Percentiles rank a stretch among this genome's conserved stretches.
Evolutionary conservation across 2,888 invertebrate species (phyloP).

Genomic region (Hymenopus coronatus): DNA sequence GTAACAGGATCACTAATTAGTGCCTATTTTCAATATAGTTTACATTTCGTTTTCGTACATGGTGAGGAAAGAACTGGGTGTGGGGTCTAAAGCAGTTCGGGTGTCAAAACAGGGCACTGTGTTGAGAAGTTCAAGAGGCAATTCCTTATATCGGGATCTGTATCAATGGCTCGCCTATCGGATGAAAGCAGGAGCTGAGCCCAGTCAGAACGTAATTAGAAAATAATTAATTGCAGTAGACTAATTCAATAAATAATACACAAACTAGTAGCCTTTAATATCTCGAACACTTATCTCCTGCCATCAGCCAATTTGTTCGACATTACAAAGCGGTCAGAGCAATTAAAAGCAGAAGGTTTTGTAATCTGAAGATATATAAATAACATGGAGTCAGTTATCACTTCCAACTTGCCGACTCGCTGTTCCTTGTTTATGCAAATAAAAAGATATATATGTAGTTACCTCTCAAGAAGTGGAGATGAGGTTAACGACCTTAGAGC

Average conservation of each 20-base stretch:
- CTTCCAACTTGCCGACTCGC: neutral
- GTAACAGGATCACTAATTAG: too few relatives aligned
- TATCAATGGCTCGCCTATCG: neutral
- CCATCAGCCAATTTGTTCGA: slow-evolving; percentile 9
- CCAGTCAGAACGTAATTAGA: neutral
- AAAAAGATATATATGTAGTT: neutral
- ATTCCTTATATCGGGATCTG: neutral
- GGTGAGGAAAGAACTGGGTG: too few relatives aligned
- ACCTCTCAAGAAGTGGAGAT: neutral
- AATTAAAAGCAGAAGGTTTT: neutral
- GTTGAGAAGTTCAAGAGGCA: neutral
- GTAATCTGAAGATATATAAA: slow-evolving; percentile 1
- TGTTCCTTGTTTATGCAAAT: neutral
- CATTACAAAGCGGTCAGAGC: neutral
- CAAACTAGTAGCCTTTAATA: neutral
- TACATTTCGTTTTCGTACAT: too few relatives aligned
- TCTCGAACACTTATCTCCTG: neutral
- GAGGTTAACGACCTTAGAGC: neutral
- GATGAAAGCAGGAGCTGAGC: neutral
- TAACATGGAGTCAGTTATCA: neutral
- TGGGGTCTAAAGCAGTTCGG: neutral
- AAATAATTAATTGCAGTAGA: slow-evolving; percentile 9
- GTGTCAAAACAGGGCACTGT: neutral
- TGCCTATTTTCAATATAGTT: too few relatives aligned
- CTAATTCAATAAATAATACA: slow-evolving; percentile 2